These are phyloP conservation scores for Ganaspis sp. DNA, from an alignment of 1,140 invertebrate species.

Conservation along the genomic window DNA sequence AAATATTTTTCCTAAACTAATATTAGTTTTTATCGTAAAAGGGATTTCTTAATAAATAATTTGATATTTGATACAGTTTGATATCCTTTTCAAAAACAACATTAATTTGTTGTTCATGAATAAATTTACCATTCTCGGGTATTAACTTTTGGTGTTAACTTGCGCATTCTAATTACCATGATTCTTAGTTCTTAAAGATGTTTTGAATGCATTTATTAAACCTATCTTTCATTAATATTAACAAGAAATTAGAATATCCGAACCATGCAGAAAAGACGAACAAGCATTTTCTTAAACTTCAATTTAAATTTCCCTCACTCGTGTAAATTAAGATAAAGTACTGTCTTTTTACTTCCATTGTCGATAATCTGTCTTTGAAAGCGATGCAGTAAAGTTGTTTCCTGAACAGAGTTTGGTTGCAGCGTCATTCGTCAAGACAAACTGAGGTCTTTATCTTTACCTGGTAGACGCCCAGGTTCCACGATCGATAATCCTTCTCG, in stretches of 20 bases:
- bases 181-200: neutral
- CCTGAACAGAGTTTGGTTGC: neutral
- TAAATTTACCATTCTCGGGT: no score
- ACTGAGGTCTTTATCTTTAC: constrained; percentile 35
- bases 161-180: no score
- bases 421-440: neutral
- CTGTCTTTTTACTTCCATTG: neutral
- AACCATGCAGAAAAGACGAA: neutral
- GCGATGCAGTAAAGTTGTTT: constrained; percentile 10
- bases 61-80: no score
- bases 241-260: constrained; percentile 3
- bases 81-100: no score
- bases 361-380: neutral
- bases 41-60: no score
- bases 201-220: neutral
- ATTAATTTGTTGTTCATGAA: no score
- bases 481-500: constrained; percentile 62
- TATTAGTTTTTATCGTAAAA: no score
- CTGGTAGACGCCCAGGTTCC: constrained; percentile 48
- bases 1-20: no score
- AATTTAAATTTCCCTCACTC: neutral
- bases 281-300: neutral
- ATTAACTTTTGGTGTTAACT: no score
- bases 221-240: neutral
- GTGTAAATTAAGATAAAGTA: neutral